These are phyloP conservation scores for Lichenostomus cassidix DNA, from an alignment of 2,113 vertebrate genomes.

Conservation along the genomic window DNA sequence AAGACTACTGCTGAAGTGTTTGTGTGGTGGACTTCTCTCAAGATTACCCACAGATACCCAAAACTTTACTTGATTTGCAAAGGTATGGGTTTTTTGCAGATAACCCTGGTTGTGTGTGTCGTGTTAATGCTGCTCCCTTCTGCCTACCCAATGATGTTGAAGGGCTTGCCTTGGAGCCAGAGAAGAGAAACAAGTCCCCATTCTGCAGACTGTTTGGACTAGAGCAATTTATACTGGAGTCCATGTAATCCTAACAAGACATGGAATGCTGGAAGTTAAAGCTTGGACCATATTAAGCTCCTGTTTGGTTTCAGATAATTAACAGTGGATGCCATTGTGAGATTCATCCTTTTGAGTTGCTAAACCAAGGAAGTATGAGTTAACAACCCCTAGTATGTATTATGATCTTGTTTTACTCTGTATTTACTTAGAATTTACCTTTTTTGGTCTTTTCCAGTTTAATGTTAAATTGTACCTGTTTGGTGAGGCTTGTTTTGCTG, in stretches of 20 bases:
- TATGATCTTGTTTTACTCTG: neutral
- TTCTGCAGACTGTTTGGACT: neutral
- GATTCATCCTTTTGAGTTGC: neutral
- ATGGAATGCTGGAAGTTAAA: neutral
- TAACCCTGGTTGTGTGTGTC: neutral
- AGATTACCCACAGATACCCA: neutral
- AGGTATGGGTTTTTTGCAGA: neutral
- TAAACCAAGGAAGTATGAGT: neutral
- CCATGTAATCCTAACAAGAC: neutral
- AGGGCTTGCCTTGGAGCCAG: neutral
- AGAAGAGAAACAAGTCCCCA: neutral
- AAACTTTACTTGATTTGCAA: neutral
- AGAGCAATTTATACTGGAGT: neutral
- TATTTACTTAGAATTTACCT: neutral
- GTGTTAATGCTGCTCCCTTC: neutral
- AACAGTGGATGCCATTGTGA: neutral
- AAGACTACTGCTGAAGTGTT: neutral
- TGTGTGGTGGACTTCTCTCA: neutral
- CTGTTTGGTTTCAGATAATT: neutral
- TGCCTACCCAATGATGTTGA: neutral
- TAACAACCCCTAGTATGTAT: neutral
- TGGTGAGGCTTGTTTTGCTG: neutral
- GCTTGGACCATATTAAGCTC: neutral
- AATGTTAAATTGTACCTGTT: neutral
- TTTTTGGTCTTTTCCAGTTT: neutral